phyloP scores from a whole-genome alignment of 2,113 vertebrate genomes.

The Rynchops niger region DNA sequence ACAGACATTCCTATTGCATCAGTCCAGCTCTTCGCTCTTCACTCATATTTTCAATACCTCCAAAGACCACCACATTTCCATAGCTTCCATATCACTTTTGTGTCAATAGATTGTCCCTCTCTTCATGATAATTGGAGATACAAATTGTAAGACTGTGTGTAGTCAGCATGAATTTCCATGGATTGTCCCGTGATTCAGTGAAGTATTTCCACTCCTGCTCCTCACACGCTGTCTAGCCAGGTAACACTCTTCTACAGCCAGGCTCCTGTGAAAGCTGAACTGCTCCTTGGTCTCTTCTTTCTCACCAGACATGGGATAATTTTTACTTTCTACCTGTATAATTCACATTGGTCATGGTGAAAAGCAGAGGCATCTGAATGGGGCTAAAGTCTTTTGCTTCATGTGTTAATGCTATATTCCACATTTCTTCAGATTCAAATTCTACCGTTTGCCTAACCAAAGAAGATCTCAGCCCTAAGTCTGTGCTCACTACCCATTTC shows the following conservation, averaged over 20 bases:
- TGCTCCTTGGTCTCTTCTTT: not conserved
- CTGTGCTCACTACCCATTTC: not conserved
- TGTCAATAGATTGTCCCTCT: not conserved
- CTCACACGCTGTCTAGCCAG: fast-evolving
- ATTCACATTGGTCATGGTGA: not conserved
- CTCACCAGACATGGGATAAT: not conserved
- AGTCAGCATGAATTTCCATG: not conserved
- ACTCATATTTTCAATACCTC: not conserved
- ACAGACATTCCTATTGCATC: not conserved
- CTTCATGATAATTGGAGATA: not conserved
- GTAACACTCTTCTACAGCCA: not conserved
- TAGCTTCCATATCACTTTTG: not conserved
- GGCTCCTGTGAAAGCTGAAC: not conserved
- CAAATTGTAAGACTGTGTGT: not conserved
- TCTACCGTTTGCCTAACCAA: not conserved
- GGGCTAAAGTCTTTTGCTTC: not conserved
- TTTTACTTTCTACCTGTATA: not conserved
- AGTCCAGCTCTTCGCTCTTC: not conserved
- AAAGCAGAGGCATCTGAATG: not conserved
- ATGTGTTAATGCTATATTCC: not conserved
- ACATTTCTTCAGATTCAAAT: not conserved
- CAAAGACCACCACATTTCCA: not conserved
- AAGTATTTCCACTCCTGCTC: not conserved
- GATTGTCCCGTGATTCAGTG: not conserved
- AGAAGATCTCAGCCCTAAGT: not conserved